These are phyloP conservation scores for Diplolepis rosae DNA, from an alignment of 2,888 invertebrate species.

Conservation along the genomic window DNA sequence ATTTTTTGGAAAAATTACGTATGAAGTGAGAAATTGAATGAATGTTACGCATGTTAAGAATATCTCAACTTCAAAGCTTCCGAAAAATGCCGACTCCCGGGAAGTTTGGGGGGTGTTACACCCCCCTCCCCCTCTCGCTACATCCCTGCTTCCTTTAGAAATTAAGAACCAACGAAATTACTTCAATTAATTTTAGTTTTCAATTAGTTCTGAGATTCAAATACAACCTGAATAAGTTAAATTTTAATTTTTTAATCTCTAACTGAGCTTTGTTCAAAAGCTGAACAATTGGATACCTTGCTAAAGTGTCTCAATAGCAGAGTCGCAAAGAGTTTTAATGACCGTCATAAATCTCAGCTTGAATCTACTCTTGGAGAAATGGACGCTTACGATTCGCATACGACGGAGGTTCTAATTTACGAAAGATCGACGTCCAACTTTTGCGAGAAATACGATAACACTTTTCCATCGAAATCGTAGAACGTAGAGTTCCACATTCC, in stretches of 20 bases:
- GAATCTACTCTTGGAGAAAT: slow-evolving; percentile 27
- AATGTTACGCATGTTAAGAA: too few species aligned
- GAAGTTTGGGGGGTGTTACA: too few species aligned
- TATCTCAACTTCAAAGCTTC: too few species aligned
- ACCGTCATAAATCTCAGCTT: slow-evolving; percentile 44
- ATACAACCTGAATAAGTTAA: slow-evolving; percentile 16
- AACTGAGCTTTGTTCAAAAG: background rate
- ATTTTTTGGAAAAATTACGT: too few species aligned
- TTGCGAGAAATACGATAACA: background rate
- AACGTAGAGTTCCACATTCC: background rate
- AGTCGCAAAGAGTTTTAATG: slow-evolving; percentile 45
- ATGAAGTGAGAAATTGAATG: too few species aligned
- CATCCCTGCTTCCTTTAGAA: too few species aligned
- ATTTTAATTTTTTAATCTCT: background rate
- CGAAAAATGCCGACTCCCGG: too few species aligned
- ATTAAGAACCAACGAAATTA: too few species aligned
- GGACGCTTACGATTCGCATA: slow-evolving; percentile 16
- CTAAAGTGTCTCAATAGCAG: slow-evolving; percentile 27
- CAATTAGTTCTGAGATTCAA: slow-evolving; percentile 7
- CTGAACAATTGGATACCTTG: slow-evolving; percentile 21
- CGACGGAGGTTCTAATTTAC: slow-evolving; percentile 12
- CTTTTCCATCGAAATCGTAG: background rate
- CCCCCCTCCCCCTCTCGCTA: too few species aligned
- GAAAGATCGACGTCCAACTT: slow-evolving; percentile 27
- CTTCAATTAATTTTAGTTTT: too few species aligned